Percentiles rank a stretch among this genome's conserved stretches.
Conservation (phyloP, 2,888 invertebrate species). For the Galerucella calmariensis region DNA sequence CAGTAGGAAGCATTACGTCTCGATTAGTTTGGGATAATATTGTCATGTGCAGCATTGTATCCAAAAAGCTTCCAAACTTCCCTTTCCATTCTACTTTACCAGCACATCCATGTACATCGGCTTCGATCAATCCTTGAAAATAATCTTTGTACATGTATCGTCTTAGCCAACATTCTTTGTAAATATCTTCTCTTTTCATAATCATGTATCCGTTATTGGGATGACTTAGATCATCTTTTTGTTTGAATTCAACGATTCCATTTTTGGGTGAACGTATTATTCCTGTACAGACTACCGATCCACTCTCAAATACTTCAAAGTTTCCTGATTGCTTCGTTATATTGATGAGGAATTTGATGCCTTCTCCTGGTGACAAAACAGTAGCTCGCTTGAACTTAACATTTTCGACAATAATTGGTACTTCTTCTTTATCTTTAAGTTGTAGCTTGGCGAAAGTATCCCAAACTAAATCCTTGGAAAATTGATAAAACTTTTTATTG, state of each 20-base stretch:
- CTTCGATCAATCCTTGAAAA: constrained; percentile 67
- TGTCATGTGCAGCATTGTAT: constrained; percentile 75
- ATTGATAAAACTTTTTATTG: background rate
- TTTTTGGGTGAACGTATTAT: constrained; percentile 69
- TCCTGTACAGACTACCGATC: constrained; percentile 75
- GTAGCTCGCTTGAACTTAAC: constrained; percentile 70
- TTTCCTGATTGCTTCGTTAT: constrained; percentile 52
- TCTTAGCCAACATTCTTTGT: constrained; percentile 66
- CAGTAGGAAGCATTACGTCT: constrained; percentile 69
- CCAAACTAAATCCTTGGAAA: constrained; percentile 65
- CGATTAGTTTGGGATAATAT: constrained; percentile 65
- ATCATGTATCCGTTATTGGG: constrained; percentile 24
- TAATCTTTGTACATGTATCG: constrained; percentile 68
- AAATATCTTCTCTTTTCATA: constrained; percentile 51
- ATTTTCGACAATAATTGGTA: constrained; percentile 70
- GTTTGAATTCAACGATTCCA: constrained; percentile 51
- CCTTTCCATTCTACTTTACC: constrained; percentile 68
- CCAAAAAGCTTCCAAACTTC: constrained; percentile 77
- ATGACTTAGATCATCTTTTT: constrained; percentile 9
- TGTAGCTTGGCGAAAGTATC: constrained; percentile 65
- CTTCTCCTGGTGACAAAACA: constrained; percentile 65
- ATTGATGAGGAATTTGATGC: constrained; percentile 50
- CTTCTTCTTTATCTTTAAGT: constrained; percentile 58
- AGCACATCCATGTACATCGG: constrained; percentile 62
- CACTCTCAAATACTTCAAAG: constrained; percentile 67